Conservation (phyloP, 53 echinoderm and acorn worm genomes). For the Stichopus horrens region DNA sequence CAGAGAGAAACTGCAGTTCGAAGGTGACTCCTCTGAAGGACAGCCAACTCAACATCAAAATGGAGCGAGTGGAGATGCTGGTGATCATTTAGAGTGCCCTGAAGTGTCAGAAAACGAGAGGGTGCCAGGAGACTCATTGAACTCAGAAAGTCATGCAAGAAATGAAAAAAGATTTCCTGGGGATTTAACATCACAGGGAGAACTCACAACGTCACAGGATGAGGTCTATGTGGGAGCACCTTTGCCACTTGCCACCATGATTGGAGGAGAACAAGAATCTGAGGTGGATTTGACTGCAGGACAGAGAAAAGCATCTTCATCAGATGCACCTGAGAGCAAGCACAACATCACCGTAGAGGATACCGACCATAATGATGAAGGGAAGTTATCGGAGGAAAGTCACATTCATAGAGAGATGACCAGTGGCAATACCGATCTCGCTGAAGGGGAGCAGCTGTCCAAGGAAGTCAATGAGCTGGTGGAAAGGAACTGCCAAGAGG, state of each 20-base stretch:
- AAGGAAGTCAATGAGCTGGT: background rate
- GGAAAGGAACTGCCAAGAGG: background rate
- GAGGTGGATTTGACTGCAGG: background rate
- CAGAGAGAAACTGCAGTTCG: background rate
- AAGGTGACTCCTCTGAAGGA: background rate
- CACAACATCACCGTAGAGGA: background rate
- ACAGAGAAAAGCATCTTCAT: background rate
- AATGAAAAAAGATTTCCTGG: background rate
- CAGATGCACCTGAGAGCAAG: background rate
- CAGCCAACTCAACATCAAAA: background rate
- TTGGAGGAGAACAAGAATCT: background rate
- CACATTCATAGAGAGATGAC: too few relatives aligned
- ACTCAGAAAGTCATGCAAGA: background rate
- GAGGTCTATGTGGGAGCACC: background rate
- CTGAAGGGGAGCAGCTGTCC: too few relatives aligned
- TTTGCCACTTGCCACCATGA: background rate
- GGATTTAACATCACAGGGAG: background rate
- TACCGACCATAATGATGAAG: background rate
- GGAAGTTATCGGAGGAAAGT: background rate
- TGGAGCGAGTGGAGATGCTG: background rate
- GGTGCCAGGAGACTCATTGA: background rate
- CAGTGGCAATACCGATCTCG: too few relatives aligned
- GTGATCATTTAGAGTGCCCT: background rate
- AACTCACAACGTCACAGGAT: background rate
- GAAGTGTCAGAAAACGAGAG: background rate